These are phyloP conservation scores for Eupsilia transversa DNA, from an alignment of 2,888 invertebrate genomes.

Conservation along the genomic window DNA sequence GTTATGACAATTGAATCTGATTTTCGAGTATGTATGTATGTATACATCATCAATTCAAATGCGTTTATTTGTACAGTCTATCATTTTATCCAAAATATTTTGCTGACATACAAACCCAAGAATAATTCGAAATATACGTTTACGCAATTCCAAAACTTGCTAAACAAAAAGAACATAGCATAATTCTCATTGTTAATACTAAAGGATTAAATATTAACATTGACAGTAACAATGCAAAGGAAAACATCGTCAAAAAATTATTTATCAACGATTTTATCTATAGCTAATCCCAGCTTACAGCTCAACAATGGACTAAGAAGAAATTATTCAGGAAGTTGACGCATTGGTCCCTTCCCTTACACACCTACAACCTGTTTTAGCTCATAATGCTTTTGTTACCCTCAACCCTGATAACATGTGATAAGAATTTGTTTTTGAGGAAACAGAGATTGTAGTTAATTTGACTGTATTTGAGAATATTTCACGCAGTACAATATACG, in stretches of 20 bases:
- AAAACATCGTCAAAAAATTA: constrained; percentile 68
- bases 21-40: neutral
- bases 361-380: constrained; percentile 75
- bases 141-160: constrained; percentile 47
- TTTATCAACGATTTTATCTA: constrained; percentile 76
- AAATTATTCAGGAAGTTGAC: constrained; percentile 85
- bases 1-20: neutral
- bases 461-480: constrained; percentile 11
- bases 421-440: constrained; percentile 67
- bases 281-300: constrained; percentile 76
- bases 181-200: constrained; percentile 39
- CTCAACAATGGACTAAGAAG: constrained; percentile 70
- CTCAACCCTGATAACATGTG: constrained; percentile 76
- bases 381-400: constrained; percentile 75
- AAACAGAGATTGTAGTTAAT: constrained; percentile 24
- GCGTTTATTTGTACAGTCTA: neutral
- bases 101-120: neutral
- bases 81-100: neutral
- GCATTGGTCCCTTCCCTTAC: constrained; percentile 77
- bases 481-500: neutral
- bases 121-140: constrained; percentile 2
- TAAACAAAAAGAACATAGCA: constrained; percentile 15
- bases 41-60: neutral
- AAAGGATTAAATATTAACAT: constrained; percentile 60
- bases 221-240: constrained; percentile 55